phyloP scores from a whole-genome alignment of 1,140 invertebrate genomes.

The Camponotus vicinus region DNA sequence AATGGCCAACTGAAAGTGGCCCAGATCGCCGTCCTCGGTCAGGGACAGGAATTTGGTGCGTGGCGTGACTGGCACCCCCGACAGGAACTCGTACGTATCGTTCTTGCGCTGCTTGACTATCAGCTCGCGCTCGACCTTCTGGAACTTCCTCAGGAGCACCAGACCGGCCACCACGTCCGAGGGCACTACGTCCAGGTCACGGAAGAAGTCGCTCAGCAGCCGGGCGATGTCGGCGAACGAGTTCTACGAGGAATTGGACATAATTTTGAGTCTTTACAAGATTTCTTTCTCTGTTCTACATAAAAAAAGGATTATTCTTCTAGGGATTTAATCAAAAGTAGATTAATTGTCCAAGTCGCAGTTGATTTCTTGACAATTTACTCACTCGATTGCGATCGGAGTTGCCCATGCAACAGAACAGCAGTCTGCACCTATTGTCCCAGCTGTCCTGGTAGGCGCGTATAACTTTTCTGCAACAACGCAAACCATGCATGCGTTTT shows the following conservation, averaged over 20 bases:
- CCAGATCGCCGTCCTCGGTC: conserved; percentile 91
- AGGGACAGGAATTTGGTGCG: conserved; percentile 94
- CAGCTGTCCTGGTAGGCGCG: conserved; percentile 96
- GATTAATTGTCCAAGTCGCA: neutral
- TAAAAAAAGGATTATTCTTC: conserved; percentile 4
- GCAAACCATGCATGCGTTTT: neutral
- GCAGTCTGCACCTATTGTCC: conserved; percentile 93
- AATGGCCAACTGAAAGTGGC: conserved; percentile 92
- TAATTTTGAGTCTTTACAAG: neutral
- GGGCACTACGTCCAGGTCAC: conserved; percentile 96
- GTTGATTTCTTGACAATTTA: neutral
- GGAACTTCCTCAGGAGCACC: conserved; percentile 93
- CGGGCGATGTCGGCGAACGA: conserved; percentile 95
- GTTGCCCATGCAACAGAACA: conserved; percentile 95
- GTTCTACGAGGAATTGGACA: conserved; percentile 86
- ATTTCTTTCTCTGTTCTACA: neutral
- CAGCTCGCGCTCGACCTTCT: conserved; percentile 92
- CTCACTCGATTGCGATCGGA: conserved; percentile 91
- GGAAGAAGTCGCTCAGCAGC: conserved; percentile 95
- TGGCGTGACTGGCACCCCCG: conserved; percentile 94
- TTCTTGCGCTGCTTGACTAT: conserved; percentile 93
- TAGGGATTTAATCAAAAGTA: neutral
- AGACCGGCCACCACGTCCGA: conserved; percentile 96
- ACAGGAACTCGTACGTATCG: conserved; percentile 96
- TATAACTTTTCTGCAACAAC: conserved; percentile 92